Evolutionary conservation across 1,140 invertebrate species (phyloP).

Genomic region (Drosophila biarmipes): DNA sequence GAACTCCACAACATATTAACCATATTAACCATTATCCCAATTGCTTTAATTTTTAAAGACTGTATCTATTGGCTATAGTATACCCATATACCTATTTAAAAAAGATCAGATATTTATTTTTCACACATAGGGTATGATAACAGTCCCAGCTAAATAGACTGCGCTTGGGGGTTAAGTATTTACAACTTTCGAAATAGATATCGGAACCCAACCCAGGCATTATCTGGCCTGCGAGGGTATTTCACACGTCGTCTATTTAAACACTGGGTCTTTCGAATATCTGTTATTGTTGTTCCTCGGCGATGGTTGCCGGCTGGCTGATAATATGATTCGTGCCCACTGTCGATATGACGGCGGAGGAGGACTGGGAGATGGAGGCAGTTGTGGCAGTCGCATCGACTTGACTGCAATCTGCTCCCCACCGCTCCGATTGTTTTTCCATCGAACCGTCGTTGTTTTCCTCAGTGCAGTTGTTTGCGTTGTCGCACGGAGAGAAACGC

Average conservation of each 20-base stretch:
- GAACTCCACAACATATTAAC: too few relatives aligned
- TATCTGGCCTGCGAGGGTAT: conserved; percentile 27
- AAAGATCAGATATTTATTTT: conserved; percentile 7
- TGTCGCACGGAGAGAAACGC: conserved; percentile 61
- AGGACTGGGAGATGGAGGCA: neutral
- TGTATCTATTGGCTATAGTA: too few relatives aligned
- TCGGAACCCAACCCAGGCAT: neutral
- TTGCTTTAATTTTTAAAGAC: too few relatives aligned
- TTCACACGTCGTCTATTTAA: conserved; percentile 39
- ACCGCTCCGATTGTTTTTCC: conserved; percentile 50
- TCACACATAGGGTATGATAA: neutral
- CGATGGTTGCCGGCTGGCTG: conserved; percentile 36
- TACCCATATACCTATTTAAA: neutral
- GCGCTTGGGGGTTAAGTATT: conserved; percentile 3
- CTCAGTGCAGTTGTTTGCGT: conserved; percentile 58
- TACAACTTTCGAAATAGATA: conserved; percentile 4
- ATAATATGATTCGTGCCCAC: conserved; percentile 77
- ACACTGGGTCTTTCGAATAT: conserved; percentile 41
- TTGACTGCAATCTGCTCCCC: conserved; percentile 46
- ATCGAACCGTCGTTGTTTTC: conserved; percentile 47
- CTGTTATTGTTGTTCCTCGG: conserved; percentile 46
- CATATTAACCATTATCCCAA: too few relatives aligned
- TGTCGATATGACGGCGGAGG: conserved; percentile 17
- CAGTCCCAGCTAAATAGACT: neutral
- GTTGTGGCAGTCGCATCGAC: conserved; percentile 35